Evolutionary conservation across 2,888 invertebrate genomes (phyloP).

Genomic region (Thecophora atra): DNA sequence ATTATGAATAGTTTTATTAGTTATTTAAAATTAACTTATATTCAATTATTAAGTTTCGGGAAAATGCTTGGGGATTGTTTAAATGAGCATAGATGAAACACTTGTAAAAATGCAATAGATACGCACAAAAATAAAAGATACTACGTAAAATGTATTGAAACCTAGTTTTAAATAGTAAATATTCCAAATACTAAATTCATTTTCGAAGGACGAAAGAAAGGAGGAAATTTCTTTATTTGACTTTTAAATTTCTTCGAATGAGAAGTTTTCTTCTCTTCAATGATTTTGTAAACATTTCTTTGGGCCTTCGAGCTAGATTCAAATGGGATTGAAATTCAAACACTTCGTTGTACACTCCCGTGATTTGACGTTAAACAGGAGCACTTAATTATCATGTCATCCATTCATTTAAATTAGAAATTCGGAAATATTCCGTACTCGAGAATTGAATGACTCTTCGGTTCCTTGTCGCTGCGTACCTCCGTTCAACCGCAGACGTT

Average conservation of each 20-base stretch:
- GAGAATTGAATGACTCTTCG: background rate
- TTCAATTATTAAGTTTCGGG: no score
- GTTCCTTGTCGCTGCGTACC: background rate
- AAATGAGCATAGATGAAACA: no score
- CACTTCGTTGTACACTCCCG: conserved; percentile 20
- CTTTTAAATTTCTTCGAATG: background rate
- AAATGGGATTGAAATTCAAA: conserved; percentile 29
- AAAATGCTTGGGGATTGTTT: no score
- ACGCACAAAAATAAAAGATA: no score
- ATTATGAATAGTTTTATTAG: no score
- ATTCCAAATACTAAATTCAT: background rate
- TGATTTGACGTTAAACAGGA: conserved; percentile 19
- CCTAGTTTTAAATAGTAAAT: no score
- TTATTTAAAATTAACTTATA: no score
- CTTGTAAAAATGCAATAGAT: no score
- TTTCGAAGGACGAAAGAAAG: background rate
- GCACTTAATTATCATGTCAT: conserved; percentile 31
- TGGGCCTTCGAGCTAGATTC: background rate
- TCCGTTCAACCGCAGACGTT: conserved; percentile 6
- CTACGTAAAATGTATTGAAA: no score
- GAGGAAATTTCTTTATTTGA: background rate
- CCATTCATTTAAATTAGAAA: conserved; percentile 29
- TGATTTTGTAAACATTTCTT: background rate
- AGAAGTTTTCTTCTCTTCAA: no score
- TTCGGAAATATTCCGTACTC: conserved; percentile 7